phyloP scores from a whole-genome alignment of 2,888 invertebrate genomes.

The Acanthosepion lycidas region DNA sequence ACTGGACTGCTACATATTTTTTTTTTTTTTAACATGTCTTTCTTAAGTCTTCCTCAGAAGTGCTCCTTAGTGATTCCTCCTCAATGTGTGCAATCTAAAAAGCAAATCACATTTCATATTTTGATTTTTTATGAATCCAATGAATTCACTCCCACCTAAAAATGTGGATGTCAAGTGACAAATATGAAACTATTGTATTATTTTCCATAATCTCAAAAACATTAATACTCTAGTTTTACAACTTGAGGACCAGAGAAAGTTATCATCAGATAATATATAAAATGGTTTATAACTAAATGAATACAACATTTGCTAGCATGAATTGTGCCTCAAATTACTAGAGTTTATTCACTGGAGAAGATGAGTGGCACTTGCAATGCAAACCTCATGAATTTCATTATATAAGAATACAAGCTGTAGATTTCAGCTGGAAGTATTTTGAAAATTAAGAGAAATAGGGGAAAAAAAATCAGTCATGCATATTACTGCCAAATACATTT shows the following conservation, averaged over 20 bases:
- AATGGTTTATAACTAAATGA: not conserved
- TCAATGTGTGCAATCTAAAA: not conserved
- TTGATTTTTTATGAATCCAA: not conserved
- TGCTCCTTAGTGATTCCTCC: not conserved
- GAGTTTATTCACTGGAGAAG: not conserved
- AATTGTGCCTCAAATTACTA: not conserved
- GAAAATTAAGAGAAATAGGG: not conserved
- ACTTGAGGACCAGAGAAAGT: not conserved
- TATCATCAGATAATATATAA: not conserved
- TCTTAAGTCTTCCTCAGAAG: too few species aligned
- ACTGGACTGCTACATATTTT: not conserved
- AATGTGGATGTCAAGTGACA: not conserved
- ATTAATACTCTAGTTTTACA: not conserved
- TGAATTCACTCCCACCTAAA: too few species aligned
- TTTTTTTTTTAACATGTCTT: not conserved
- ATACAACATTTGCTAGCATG: not conserved
- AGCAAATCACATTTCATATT: not conserved
- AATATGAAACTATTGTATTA: not conserved
- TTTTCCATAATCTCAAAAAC: not conserved
- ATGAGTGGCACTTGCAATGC: not conserved
- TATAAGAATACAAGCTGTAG: not conserved
- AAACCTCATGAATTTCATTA: not conserved
- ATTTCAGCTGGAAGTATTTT: constrained; percentile 23
- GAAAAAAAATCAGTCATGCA: not conserved
- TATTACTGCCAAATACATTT: constrained; percentile 9